Conservation (phyloP, 1,140 invertebrate species). For the Pseudomyrmex flavicornis region DNA sequence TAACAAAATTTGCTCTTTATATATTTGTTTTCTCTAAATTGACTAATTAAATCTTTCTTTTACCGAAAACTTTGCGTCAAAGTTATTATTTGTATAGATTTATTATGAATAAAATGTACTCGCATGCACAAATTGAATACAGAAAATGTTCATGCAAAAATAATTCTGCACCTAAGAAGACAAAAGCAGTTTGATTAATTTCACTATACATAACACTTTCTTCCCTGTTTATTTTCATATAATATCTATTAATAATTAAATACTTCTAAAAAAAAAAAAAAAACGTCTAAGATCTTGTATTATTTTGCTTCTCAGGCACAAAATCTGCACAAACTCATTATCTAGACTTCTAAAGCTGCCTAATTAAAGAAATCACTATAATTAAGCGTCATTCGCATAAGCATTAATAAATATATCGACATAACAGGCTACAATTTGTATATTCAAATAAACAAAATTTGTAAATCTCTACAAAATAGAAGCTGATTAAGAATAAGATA, state of each 20-base stretch:
- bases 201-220: background rate
- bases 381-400: slow-evolving; percentile 41
- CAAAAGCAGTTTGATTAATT: background rate
- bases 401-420: slow-evolving; percentile 14
- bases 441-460: background rate
- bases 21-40: slow-evolving; percentile 6
- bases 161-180: slow-evolving; percentile 32
- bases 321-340: background rate
- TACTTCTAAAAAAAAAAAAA: background rate
- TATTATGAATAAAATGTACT: slow-evolving; percentile 13
- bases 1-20: slow-evolving; percentile 1
- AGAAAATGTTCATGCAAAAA: slow-evolving; percentile 35
- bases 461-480: background rate
- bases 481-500: slow-evolving; percentile 10
- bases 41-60: background rate
- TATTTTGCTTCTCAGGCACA: slow-evolving; percentile 18
- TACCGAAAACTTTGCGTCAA: slow-evolving; percentile 7
- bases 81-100: slow-evolving; percentile 11
- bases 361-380: slow-evolving; percentile 10
- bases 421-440: slow-evolving; percentile 13
- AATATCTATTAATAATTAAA: background rate
- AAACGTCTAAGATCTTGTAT: background rate
- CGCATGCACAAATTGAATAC: slow-evolving; percentile 34
- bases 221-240: background rate
- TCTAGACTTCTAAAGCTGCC: slow-evolving; percentile 12